Percentiles rank a stretch among this genome's conserved stretches.
Conservation (phyloP, 2,113 vertebrate genomes). For the Nanorana parkeri region DNA sequence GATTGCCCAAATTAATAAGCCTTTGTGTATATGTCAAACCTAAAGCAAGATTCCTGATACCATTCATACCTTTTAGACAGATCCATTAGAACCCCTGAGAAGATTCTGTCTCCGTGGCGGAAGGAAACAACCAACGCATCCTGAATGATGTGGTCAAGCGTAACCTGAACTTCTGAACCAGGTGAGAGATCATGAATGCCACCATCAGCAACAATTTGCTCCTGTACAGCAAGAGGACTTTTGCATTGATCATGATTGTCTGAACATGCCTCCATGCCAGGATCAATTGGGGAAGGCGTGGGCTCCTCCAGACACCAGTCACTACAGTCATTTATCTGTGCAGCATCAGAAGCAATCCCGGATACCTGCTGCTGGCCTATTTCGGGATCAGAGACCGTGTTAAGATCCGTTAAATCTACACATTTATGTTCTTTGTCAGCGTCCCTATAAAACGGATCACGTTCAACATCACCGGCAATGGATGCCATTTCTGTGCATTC, state of each 20-base stretch:
- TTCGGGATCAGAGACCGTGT: not conserved
- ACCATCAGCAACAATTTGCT: not conserved
- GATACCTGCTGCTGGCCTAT: not conserved
- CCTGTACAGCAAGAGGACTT: not conserved
- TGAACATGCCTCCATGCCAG: not conserved
- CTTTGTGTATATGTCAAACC: too few relatives aligned
- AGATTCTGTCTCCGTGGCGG: constrained; percentile 90
- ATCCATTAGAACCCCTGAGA: constrained; percentile 97
- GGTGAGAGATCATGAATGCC: constrained; percentile 75
- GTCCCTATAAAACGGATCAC: constrained; percentile 1
- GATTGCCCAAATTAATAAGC: too few relatives aligned
- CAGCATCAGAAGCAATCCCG: not conserved
- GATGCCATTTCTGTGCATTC: not conserved
- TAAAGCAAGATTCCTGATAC: not conserved
- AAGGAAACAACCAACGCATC: constrained; percentile 97
- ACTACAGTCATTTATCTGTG: not conserved
- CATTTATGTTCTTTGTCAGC: not conserved
- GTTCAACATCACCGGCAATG: not conserved
- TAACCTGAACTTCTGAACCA: constrained; percentile 92
- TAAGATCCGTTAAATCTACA: not conserved
- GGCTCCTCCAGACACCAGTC: not conserved
- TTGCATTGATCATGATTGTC: not conserved
- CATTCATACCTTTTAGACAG: constrained; percentile 88
- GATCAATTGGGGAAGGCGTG: not conserved
- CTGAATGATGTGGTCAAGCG: constrained; percentile 96